Base-by-base conservation (phyloP, 2,113 vertebrate genomes). In the Crotophaga sulcirostris region DNA sequence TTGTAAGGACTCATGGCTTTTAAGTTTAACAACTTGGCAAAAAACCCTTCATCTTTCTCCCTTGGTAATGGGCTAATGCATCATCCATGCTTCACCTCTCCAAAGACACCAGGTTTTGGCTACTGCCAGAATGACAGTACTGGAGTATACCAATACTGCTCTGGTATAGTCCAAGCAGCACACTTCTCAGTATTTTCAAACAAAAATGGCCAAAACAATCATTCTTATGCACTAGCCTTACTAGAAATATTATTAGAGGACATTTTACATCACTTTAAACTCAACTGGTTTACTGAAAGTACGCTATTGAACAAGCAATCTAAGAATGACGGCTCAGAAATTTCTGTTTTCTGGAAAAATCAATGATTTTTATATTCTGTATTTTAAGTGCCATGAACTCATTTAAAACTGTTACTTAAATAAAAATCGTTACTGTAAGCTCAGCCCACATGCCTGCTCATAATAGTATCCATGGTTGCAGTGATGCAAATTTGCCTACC, bases 381-480 rank as follows among this genome's bases (percentile, higher is more conserved):
- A 90, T 85, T 96, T 95, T 95, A 94, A 95, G 56, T 87, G 56
- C 74, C 70, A 94, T 79, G 81, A 89, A 96, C 75, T 96, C 66
- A 96, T 95, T 95, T 94, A 68, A 91, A 95, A 84, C 89, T 83
- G 93, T 94, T 94, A 94, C 89, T 97, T 96, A 97, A 95, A 97
- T 96, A 96, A 95, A 94, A 96, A 67, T 73, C 95, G 79, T 95
- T 96, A 95, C 95, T 87, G 95, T 96, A 96, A 95, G 95, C 66
- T 92, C 94, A 96, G 82, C 96, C 96, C 96, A 96, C 94, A 7
- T 93, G 93, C 90, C 83, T 96, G 93, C 97, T 97, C 97, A 97
- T 97, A 97, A 98, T 97, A 94, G 98, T 98, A 98, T 97, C 98
- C 98, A 98, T 98, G 98, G 98, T 89, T 98, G 96, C 98, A 98